phyloP scores from a whole-genome alignment of 2,113 vertebrate species.

The Microtus ochrogaster region DNA sequence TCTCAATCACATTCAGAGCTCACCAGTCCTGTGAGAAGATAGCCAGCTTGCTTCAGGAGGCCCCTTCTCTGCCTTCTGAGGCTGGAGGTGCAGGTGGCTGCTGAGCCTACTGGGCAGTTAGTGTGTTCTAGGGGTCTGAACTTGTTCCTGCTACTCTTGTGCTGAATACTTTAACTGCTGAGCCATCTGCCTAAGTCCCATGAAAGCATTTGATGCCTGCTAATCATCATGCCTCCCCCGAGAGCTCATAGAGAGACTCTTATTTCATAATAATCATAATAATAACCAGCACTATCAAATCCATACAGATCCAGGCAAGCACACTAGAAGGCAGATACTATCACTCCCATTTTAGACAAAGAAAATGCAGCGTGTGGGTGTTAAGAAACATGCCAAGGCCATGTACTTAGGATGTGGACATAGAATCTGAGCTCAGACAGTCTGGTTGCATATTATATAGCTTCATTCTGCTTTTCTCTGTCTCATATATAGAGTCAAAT shows the following conservation, averaged over 20 bases:
- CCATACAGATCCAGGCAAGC: neutral
- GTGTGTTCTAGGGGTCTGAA: neutral
- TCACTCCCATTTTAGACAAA: neutral
- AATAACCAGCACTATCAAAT: slow-evolving; percentile 11
- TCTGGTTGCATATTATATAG: neutral
- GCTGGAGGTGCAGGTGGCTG: too few species aligned
- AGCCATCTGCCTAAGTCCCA: neutral
- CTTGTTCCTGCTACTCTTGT: neutral
- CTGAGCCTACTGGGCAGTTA: too few species aligned
- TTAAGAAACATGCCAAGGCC: slow-evolving; percentile 11
- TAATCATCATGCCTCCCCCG: neutral
- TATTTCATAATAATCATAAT: neutral
- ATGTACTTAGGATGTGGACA: neutral
- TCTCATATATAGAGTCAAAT: slow-evolving; percentile 18
- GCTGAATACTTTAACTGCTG: neutral
- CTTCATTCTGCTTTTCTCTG: neutral
- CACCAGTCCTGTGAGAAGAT: neutral
- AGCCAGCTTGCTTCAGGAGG: neutral
- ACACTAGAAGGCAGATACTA: neutral
- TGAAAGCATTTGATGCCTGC: neutral
- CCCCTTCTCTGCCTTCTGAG: neutral
- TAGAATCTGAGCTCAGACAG: neutral
- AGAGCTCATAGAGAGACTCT: neutral
- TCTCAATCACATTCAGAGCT: neutral
- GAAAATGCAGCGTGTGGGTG: neutral